Evolutionary conservation across 2,797 vertebrate genomes (phyloP).

Genomic region (Cirrhinus molitorella): DNA sequence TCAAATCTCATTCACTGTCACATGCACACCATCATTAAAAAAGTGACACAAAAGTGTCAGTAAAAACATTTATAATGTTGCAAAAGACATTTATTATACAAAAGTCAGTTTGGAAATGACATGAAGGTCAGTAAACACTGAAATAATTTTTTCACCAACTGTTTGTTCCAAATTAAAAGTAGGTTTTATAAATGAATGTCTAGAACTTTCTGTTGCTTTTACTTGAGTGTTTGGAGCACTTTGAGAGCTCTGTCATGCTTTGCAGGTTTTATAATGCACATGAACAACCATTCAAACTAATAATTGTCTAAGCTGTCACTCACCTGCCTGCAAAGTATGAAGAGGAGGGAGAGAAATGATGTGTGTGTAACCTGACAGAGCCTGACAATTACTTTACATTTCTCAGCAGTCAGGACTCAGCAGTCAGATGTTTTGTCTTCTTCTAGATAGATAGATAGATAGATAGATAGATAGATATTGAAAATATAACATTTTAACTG

Average conservation of each 20-base stretch:
- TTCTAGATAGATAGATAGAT: too few relatives aligned
- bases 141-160: background rate
- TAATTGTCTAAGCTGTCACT: constrained; percentile 29
- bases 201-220: background rate
- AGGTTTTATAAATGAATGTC: background rate
- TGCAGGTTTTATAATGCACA: constrained; percentile 12
- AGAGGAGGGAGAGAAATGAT: background rate
- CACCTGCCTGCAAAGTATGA: constrained; percentile 17
- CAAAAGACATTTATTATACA: too few relatives aligned
- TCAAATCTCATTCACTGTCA: background rate
- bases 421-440: background rate
- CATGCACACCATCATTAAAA: background rate
- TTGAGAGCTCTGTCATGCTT: background rate
- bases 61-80: too few relatives aligned
- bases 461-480: too few relatives aligned
- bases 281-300: background rate
- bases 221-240: background rate
- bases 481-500: background rate
- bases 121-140: background rate
- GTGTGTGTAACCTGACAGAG: background rate
- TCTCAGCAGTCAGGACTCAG: constrained; percentile 1
- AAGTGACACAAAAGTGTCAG: too few relatives aligned
- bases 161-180: background rate
- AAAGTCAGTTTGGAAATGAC: too few relatives aligned
- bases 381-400: background rate